Conservation (phyloP, 2,888 invertebrate species). For the Choreutis nemorana region DNA sequence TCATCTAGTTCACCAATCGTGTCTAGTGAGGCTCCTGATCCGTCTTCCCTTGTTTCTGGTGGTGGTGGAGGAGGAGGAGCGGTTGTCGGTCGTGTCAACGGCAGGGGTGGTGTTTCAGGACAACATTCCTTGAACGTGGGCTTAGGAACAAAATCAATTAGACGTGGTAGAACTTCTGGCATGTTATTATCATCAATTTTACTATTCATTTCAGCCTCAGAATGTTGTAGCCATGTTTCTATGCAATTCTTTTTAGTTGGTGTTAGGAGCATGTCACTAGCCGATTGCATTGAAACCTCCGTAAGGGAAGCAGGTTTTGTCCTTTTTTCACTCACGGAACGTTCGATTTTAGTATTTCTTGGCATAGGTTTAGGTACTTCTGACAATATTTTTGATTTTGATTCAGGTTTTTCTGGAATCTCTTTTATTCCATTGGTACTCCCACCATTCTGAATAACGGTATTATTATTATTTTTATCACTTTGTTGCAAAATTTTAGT, state of each 20-base stretch:
- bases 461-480: slow-evolving; percentile 54
- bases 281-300: slow-evolving; percentile 28
- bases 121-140: slow-evolving; percentile 48
- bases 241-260: slow-evolving; percentile 59
- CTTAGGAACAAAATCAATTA: slow-evolving; percentile 78
- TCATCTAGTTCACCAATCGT: slow-evolving; percentile 78
- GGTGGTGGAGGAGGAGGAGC: slow-evolving; percentile 36
- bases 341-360: slow-evolving; percentile 56
- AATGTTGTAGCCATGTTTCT: slow-evolving; percentile 55
- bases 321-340: slow-evolving; percentile 44
- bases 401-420: slow-evolving; percentile 18
- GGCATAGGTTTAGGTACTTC: slow-evolving; percentile 67
- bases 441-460: slow-evolving; percentile 20
- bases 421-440: slow-evolving; percentile 20
- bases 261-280: slow-evolving; percentile 43
- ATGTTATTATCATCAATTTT: slow-evolving; percentile 39
- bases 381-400: slow-evolving; percentile 26
- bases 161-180: slow-evolving; percentile 67
- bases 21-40: slow-evolving; percentile 68
- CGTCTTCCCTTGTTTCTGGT: slow-evolving; percentile 59
- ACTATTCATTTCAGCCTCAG: slow-evolving; percentile 57
- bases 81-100: slow-evolving; percentile 37
- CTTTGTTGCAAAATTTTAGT: slow-evolving; percentile 28
- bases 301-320: slow-evolving; percentile 36
- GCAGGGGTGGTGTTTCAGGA: slow-evolving; percentile 19